phyloP scores from a whole-genome alignment of 2,113 vertebrate genomes.

The Pelobates fuscus region DNA sequence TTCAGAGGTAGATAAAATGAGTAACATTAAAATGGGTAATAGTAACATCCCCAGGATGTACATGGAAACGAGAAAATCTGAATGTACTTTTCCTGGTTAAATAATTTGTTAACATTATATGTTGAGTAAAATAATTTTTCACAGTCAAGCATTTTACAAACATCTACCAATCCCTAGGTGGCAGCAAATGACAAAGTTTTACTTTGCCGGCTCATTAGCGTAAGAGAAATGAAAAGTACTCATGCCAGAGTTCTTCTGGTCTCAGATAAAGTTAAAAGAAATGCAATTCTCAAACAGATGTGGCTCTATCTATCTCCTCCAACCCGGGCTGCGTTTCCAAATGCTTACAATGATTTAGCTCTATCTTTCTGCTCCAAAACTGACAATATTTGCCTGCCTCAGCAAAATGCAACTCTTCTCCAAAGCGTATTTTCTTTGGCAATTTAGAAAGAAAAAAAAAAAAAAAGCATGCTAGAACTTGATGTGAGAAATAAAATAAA shows the following conservation, averaged over 20 bases:
- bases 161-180: conserved; percentile 43
- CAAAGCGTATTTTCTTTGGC: no score
- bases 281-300: conserved; percentile 9
- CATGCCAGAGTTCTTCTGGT: conserved; percentile 18
- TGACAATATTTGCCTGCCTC: neutral
- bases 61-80: no score
- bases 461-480: no score
- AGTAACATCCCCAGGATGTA: no score
- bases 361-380: neutral
- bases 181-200: conserved; percentile 41
- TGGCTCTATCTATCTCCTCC: neutral
- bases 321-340: neutral
- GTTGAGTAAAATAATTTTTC: conserved; percentile 20
- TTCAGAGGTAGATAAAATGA: no score
- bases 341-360: neutral
- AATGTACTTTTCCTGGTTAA: neutral
- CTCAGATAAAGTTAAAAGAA: conserved; percentile 33
- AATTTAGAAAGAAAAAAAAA: no score
- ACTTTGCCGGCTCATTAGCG: conserved; percentile 21
- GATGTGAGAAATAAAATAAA: no score
- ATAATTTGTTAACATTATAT: neutral
- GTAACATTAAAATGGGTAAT: no score
- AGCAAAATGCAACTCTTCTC: neutral
- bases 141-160: conserved; percentile 39
- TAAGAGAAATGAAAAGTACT: neutral